Base-by-base conservation (phyloP, 2,113 vertebrate genomes). In the Nicator chloris region DNA sequence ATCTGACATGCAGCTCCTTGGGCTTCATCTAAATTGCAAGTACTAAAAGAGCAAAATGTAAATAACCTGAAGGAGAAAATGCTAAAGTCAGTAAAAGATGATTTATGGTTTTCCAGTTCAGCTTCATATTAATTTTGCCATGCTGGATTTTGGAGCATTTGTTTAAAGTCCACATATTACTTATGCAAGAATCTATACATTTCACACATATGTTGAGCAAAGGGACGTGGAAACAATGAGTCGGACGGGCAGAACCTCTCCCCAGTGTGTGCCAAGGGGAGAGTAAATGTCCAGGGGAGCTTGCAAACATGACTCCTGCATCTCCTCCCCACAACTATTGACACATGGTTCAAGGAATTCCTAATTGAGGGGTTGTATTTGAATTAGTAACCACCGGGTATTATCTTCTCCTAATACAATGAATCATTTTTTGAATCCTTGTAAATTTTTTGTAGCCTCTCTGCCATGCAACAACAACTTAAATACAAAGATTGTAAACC, bases 11-110 rank as follows among this genome's bases (percentile, higher is more conserved):
- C 26, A 51, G 27, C 40, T 95, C 51, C 69, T 61, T 53, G 61
- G 72, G 76, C 77, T 89, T 86, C 9, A 84, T 92, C 77, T 82
- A 82, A 92, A 89, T 84, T 79, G 64, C 54, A 92, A 90, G 90
- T 63, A 26, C 51, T 35, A 70, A 88, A 65, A 56, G 82, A 13
- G 14, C 42, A 63, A 95, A 86, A 84, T n/a, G 17, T 64, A 72
- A 84, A 82, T 72, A 81, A 75, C 39, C 23, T 17, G 50, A 30
- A 81, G 31, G 92, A 91, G 47, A 53, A 94, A 86, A 78, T 1
- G 2, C 20, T 70, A 1, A 50, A 61, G 19, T 81, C 31, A 40
- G 56, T 59, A 71, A 88, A 82, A 78, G 64, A 79, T 83, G n/a
- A 85, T 64, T 78, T 84, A 83, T 28, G 14, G 7, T 84, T 86